These are phyloP conservation scores for Collichthys lucidus DNA, from an alignment of 2,113 vertebrate genomes.

Conservation along the genomic window DNA sequence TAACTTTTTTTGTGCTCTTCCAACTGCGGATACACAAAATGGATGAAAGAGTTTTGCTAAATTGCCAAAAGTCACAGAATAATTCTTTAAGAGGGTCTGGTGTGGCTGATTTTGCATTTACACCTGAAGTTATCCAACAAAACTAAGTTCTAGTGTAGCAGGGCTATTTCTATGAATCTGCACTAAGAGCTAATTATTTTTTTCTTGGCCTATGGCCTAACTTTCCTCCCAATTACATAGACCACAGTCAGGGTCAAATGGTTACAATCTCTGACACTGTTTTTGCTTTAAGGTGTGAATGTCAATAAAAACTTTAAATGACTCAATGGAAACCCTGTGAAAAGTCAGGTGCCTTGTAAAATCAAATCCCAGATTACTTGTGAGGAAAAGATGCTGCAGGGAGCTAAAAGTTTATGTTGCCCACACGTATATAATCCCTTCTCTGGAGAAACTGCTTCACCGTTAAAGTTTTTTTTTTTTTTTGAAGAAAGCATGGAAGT, in stretches of 20 bases:
- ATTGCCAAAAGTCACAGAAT: not conserved
- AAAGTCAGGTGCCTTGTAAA: not conserved
- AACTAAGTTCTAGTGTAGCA: not conserved
- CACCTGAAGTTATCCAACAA: not conserved
- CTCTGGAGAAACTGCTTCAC: too few relatives aligned
- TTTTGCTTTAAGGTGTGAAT: not conserved
- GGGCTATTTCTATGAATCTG: not conserved
- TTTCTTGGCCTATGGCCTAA: not conserved
- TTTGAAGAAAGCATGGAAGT: not conserved
- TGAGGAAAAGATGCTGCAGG: too few relatives aligned
- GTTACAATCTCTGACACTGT: not conserved
- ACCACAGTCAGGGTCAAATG: not conserved
- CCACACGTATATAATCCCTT: too few relatives aligned
- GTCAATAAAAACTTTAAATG: not conserved
- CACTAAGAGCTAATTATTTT: not conserved
- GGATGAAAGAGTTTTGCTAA: too few relatives aligned
- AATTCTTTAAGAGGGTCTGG: not conserved
- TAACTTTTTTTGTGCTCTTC: too few relatives aligned
- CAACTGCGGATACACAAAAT: too few relatives aligned
- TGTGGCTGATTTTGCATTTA: not conserved
- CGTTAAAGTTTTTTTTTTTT: not conserved
- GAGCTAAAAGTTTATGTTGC: not conserved
- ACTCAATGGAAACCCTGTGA: not conserved
- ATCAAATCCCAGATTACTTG: not conserved
- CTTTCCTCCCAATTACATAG: not conserved